Evolutionary conservation across 2,113 vertebrate genomes (phyloP).

Genomic region (Pygoscelis adeliae): DNA sequence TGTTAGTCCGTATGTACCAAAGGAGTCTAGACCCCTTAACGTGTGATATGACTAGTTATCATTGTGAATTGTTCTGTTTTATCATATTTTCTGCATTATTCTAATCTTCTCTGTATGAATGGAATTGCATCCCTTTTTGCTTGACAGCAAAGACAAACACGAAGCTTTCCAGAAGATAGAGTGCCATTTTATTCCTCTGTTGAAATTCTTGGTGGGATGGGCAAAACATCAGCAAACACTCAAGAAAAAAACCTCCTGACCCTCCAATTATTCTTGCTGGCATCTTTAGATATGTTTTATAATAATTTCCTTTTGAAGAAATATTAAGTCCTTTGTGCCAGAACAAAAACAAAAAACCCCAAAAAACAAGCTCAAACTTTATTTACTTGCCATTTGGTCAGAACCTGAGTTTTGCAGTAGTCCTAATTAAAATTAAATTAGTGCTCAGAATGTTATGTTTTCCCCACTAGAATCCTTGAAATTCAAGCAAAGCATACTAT

Average conservation of each 20-base stretch:
- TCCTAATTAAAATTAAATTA: not conserved
- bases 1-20: not conserved
- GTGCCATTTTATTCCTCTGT: constrained; percentile 58
- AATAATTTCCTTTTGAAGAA: constrained; percentile 23
- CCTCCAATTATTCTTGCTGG: constrained; percentile 45
- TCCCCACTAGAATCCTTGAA: constrained; percentile 19
- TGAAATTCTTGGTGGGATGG: constrained; percentile 52
- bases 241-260: constrained; percentile 8
- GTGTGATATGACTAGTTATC: not conserved
- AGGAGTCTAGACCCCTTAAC: not conserved
- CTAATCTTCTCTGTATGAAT: constrained; percentile 52
- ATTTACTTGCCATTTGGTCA: not conserved
- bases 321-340: not conserved
- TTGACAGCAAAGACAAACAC: constrained; percentile 69
- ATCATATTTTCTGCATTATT: constrained; percentile 50
- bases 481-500: not conserved
- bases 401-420: not conserved
- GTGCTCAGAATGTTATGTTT: not conserved
- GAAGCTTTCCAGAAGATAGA: constrained; percentile 62
- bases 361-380: not conserved
- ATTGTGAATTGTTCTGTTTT: constrained; percentile 8
- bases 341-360: not conserved
- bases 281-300: constrained; percentile 29
- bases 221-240: constrained; percentile 56
- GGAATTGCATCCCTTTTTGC: constrained; percentile 33